Percentiles rank a stretch among this genome's conserved stretches.
phyloP scores from a whole-genome alignment of 2,113 vertebrate species.

The Rhagologus leucostigma region DNA sequence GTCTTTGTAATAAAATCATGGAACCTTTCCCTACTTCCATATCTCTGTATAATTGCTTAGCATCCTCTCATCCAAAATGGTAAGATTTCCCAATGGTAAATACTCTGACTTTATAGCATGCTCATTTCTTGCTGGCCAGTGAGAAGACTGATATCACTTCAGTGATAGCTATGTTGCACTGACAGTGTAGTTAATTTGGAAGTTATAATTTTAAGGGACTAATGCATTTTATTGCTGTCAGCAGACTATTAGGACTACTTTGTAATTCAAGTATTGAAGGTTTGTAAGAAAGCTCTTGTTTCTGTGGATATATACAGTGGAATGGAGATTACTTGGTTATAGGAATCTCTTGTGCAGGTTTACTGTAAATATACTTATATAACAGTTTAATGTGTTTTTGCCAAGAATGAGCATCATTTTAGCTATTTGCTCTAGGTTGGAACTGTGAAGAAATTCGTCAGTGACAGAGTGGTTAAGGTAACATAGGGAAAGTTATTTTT shows the following conservation, averaged over 20 bases:
- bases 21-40: background rate
- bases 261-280: background rate
- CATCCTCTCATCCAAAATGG: background rate
- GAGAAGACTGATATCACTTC: background rate
- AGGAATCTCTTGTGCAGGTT: background rate
- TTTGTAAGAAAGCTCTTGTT: background rate
- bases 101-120: background rate
- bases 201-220: background rate
- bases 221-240: background rate
- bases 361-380: background rate
- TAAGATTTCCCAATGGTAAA: background rate
- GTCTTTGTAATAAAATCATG: background rate
- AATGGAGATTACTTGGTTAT: background rate
- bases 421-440: constrained; percentile 67
- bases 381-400: background rate
- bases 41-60: background rate
- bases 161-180: background rate
- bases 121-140: background rate
- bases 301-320: background rate
- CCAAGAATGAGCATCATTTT: constrained; percentile 61
- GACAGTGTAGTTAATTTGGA: background rate
- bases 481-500: constrained; percentile 53
- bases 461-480: constrained; percentile 67
- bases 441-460: constrained; percentile 57
- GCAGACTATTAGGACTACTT: background rate